Percentiles rank a stretch among this genome's conserved stretches.
phyloP scores from a whole-genome alignment of 2,797 vertebrate genomes.

The Coregonus suidteri region DNA sequence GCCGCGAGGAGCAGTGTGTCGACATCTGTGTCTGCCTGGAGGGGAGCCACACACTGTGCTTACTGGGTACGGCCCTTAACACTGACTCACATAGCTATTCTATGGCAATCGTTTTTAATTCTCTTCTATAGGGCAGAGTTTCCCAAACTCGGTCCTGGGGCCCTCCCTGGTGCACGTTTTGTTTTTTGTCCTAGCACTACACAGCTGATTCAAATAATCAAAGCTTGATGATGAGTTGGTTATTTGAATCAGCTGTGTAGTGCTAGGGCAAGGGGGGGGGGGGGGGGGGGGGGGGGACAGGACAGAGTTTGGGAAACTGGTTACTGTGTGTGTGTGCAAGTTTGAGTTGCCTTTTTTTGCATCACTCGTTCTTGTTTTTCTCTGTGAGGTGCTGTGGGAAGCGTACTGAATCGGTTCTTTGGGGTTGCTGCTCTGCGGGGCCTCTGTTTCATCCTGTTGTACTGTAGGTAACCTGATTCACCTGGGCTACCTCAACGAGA shows the following conservation, averaged over 20 bases:
- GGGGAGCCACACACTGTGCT: slow-evolving; percentile 93
- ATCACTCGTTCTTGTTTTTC: background rate
- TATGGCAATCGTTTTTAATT: background rate
- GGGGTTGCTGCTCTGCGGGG: background rate
- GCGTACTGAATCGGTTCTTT: background rate
- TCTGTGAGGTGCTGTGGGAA: background rate
- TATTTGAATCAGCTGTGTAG: too few relatives aligned
- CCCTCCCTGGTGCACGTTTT: too few relatives aligned
- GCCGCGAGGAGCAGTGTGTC: slow-evolving; percentile 84
- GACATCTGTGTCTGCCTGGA: slow-evolving; percentile 94
- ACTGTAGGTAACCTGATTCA: slow-evolving; percentile 89
- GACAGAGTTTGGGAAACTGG: too few relatives aligned
- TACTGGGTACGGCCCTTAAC: slow-evolving; percentile 80
- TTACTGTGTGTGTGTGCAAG: background rate
- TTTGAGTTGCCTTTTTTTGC: background rate
- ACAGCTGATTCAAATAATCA: too few relatives aligned
- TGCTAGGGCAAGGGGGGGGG: too few relatives aligned
- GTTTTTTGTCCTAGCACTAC: too few relatives aligned
- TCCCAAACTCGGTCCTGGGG: too few relatives aligned
- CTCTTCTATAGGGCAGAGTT: too few relatives aligned
- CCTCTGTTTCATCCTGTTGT: slow-evolving; percentile 1
- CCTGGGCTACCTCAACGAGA: slow-evolving; percentile 86
- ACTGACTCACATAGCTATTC: background rate
- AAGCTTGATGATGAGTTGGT: too few relatives aligned
- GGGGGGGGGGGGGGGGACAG: too few relatives aligned